Evolutionary conservation across 2,113 vertebrate genomes (phyloP), one percentile per base, ranked within the genome.

Genomic region (Gorsachius goisagi): DNA sequence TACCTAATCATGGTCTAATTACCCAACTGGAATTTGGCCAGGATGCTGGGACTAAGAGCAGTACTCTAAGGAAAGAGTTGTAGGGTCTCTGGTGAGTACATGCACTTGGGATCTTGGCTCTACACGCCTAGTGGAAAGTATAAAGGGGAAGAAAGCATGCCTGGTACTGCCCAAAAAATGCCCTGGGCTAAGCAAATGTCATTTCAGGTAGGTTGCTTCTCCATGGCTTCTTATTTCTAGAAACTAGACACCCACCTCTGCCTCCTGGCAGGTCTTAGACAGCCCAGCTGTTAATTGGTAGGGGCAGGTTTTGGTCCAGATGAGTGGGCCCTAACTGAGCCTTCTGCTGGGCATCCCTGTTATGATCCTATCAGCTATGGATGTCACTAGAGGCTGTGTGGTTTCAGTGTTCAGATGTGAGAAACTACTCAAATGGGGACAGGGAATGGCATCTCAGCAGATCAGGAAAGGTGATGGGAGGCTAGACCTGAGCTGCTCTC

Each of bases 1-100:
- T 93, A 74, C 55, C 68, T 79, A 92, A 90, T 89, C 20, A 55
- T 8, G 41, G 35, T 78, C 72, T 92, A 93, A 95, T 95, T 89
- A 89, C 74, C 12, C 69, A 72, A 24, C 49, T 89, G 73, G 73
- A 92, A 75, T 67, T 64, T 85, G 86, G 56, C 94, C 80, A 92
- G 66, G 32, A 81, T 52, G 7, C 9, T 63, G 47, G 67, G 21
- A 59, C 17, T 81, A 73, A 71, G 37, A 89, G 55, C 60, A 71
- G n/a, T 55, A 89, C 60, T 39, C 73, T 44, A 47, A 59, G 17
- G 33, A 82, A 82, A 85, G 33, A 18, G 24, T n/a, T 88, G 45
- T 53, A 90, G 41, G 79, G 59, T 95, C 85, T 90, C 59, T 30
- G 33, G 5, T 85, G 50, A 83, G 35, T 35, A 50, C 12, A 9